Evolutionary conservation across 2,888 invertebrate species (phyloP), one percentile per base, ranked within the genome.

Genomic region (Calameuta idolon): DNA sequence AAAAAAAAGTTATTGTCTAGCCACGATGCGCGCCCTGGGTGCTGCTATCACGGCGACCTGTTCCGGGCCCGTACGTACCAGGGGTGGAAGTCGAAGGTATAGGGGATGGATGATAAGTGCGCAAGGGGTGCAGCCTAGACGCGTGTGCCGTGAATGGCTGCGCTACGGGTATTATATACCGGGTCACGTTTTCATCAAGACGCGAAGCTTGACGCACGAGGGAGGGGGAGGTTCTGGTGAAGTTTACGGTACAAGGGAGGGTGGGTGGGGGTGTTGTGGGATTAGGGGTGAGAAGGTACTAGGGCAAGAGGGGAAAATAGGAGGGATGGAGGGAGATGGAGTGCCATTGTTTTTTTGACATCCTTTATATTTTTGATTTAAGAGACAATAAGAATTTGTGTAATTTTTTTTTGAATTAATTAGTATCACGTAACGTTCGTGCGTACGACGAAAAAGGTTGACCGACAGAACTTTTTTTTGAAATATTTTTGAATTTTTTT

Each of bases 161-260:
- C 69, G 69, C 33, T 76, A 75, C 71, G 75, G 81, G 80, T 81
- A 84, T 84, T 80, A 81, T 80, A 81, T 85, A 84, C 84, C 84
- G 82, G 87, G 85, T 88, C 86, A 87, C 86, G 83, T 88, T 88
- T 88, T 88, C 82, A 82, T 84, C 87, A 85, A 83, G 86, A 81
- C 76, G 34, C 4, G 40, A 15, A 12, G 40, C 40, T 40, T 40
- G 40, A 40, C 40, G 12, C 40, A 77, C 77, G 33, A 33, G 33
- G 3, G 33, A 33, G 78, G 71, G 74, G 76, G 33, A 33, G 33
- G 33, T 40, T 4, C 40, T 40, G 40, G 15, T 15, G 40, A 15
- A 40, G 15, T 40, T 5, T 40, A 40, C 40, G 69, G 69, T 76
- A 78, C 77, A 69, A 31, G 69, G 78, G 71, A 12, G 4, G 12